Evolutionary conservation across 23 tunicate genomes (phyloP).

Genomic region (Phallusia fumigata): DNA sequence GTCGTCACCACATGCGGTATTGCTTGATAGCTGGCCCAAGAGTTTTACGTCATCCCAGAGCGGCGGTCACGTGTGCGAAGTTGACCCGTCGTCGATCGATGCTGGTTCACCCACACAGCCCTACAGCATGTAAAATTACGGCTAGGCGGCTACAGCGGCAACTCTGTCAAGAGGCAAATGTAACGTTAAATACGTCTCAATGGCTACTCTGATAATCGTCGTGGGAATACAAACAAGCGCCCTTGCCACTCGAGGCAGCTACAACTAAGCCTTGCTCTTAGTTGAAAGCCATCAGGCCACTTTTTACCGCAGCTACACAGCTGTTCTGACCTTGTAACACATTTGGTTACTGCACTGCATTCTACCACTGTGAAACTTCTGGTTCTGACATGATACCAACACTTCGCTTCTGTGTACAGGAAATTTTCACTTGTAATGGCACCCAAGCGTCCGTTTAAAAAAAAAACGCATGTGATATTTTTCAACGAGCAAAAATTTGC

Average conservation of each 20-base stretch:
- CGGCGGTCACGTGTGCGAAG: background rate
- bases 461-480: too few relatives aligned
- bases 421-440: too few relatives aligned
- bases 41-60: background rate
- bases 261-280: background rate
- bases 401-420: too few relatives aligned
- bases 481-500: too few relatives aligned
- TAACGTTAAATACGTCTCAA: background rate
- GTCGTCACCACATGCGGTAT: slow-evolving; percentile 3
- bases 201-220: slow-evolving; percentile 5
- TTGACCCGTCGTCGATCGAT: slow-evolving; percentile 3
- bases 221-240: slow-evolving; percentile 8
- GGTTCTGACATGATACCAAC: too few relatives aligned
- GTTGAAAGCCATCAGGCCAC: background rate
- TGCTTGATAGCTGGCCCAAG: background rate
- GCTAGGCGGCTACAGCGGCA: slow-evolving; percentile 6
- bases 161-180: slow-evolving; percentile 6
- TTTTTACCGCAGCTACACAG: background rate
- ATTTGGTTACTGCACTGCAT: too few relatives aligned
- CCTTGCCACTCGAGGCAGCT: background rate
- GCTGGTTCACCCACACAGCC: slow-evolving; percentile 8
- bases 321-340: background rate
- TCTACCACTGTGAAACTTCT: too few relatives aligned
- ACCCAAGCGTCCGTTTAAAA: too few relatives aligned
- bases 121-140: background rate